phyloP scores from a whole-genome alignment of 2,797 vertebrate genomes.

The Rhinichthys osculus region DNA sequence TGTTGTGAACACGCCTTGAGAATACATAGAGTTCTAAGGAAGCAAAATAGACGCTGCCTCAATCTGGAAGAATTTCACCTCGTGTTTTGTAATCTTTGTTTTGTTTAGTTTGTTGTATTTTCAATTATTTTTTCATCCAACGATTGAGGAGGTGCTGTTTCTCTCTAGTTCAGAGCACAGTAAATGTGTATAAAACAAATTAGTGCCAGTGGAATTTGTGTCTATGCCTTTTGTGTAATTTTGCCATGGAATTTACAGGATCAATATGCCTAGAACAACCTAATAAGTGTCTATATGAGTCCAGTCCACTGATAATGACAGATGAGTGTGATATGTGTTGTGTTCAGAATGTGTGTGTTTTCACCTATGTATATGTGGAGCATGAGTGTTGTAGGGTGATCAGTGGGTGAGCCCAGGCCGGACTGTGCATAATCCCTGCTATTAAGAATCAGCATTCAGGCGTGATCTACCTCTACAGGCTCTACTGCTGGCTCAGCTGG shows the following conservation, averaged over 20 bases:
- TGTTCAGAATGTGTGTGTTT: constrained; percentile 23
- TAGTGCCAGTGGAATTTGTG: not conserved
- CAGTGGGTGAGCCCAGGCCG: constrained; percentile 50
- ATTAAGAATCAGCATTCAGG: constrained; percentile 76
- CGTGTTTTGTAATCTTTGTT: not conserved
- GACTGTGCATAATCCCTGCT: constrained; percentile 72
- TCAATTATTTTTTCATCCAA: not conserved
- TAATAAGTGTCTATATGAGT: not conserved
- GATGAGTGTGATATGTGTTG: not conserved
- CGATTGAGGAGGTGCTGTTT: not conserved
- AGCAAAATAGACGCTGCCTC: not conserved
- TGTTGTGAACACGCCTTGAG: not conserved
- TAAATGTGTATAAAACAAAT: not conserved
- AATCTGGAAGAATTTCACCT: not conserved
- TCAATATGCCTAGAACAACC: not conserved
- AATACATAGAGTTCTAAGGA: not conserved
- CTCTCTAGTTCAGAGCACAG: not conserved
- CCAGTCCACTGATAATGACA: not conserved
- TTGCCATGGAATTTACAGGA: not conserved
- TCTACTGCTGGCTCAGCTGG: constrained; percentile 77
- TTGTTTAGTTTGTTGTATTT: not conserved
- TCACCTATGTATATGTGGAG: constrained; percentile 8
- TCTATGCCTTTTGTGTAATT: not conserved
- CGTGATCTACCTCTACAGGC: constrained; percentile 69
- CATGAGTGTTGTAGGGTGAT: constrained; percentile 44